phyloP scores from a whole-genome alignment of 2,888 invertebrate species.

The Noctuana brunneofusca region DNA sequence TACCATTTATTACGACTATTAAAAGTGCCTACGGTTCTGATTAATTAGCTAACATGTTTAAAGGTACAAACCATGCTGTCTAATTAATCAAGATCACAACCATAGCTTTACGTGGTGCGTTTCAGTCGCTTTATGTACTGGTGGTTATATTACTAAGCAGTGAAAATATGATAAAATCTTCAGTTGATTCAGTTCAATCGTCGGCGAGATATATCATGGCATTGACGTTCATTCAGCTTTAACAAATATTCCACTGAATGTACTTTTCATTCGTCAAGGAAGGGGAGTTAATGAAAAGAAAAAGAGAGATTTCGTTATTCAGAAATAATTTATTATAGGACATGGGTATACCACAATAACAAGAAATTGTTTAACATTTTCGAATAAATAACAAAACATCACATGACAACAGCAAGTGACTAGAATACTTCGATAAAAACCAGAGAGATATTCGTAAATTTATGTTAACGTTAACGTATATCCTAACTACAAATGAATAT shows the following conservation, averaged over 20 bases:
- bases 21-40: background rate
- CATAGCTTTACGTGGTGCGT: background rate
- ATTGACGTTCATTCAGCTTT: too few relatives aligned
- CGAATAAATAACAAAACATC: constrained; percentile 65
- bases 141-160: background rate
- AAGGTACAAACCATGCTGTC: background rate
- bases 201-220: too few relatives aligned
- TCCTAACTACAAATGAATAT: constrained; percentile 24
- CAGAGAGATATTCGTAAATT: constrained; percentile 15
- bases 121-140: background rate
- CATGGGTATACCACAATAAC: constrained; percentile 73
- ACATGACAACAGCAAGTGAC: constrained; percentile 69
- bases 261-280: background rate
- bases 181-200: too few relatives aligned
- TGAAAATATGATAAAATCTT: too few relatives aligned
- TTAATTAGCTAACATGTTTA: background rate
- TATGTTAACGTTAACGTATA: constrained; percentile 14
- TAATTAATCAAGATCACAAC: background rate
- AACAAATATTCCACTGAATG: background rate
- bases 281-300: constrained; percentile 7
- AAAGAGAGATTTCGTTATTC: constrained; percentile 38
- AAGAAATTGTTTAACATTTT: constrained; percentile 69
- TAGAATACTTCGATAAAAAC: constrained; percentile 46
- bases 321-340: constrained; percentile 73
- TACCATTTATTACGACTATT: background rate